Conservation (phyloP, 2,113 vertebrate genomes). For the Myiopsitta monachus region DNA sequence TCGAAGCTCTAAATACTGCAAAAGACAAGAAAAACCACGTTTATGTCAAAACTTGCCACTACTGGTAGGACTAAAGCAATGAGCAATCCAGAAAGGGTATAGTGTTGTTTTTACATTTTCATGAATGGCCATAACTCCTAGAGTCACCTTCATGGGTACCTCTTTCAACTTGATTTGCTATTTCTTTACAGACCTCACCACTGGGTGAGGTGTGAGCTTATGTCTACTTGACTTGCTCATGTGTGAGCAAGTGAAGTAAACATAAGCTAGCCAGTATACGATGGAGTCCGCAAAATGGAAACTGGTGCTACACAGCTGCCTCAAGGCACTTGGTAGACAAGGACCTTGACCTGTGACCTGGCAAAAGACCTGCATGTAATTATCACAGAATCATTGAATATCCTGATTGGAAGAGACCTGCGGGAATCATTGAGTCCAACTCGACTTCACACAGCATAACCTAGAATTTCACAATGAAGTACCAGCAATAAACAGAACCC, state of each 20-base stretch:
- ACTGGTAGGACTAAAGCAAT: not conserved
- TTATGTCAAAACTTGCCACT: not conserved
- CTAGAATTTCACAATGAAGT: not conserved
- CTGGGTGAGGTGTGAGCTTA: too few relatives aligned
- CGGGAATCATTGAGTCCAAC: not conserved
- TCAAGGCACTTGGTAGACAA: not conserved
- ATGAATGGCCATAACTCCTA: not conserved
- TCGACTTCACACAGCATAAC: not conserved
- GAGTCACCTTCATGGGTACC: not conserved
- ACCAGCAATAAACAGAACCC: not conserved
- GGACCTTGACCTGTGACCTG: not conserved
- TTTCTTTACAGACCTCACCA: not conserved
- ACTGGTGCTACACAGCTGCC: not conserved
- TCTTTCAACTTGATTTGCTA: not conserved
- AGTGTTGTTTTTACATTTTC: not conserved
- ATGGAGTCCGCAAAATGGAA: not conserved
- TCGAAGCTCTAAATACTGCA: conserved; percentile 89
- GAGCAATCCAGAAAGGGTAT: not conserved
- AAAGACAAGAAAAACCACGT: conserved; percentile 15
- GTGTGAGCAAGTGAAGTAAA: not conserved
- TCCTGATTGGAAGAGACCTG: not conserved
- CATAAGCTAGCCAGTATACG: not conserved
- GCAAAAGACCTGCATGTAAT: not conserved
- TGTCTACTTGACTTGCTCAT: too few relatives aligned
- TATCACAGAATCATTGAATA: not conserved